Conservation (phyloP, 2,888 invertebrate species). For the Platycheirus rosarum region DNA sequence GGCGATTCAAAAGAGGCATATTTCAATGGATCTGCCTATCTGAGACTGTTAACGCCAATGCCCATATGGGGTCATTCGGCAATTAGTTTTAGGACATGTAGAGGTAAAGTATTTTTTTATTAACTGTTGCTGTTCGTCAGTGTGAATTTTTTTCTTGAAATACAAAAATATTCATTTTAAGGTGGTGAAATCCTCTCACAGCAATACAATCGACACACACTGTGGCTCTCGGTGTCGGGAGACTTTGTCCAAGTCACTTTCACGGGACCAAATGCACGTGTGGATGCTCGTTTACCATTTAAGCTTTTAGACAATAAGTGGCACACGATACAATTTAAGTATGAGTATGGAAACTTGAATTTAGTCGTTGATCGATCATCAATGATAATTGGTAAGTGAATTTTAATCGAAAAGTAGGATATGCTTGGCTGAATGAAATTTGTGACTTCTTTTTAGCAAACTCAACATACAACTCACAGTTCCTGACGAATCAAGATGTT, state of each 20-base stretch:
- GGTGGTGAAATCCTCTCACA: conserved; percentile 89
- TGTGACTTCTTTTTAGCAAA: conserved; percentile 88
- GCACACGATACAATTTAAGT: conserved; percentile 85
- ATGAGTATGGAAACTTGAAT: conserved; percentile 82
- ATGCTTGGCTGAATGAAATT: too few relatives aligned
- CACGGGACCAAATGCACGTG: conserved; percentile 84
- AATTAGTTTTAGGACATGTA: conserved; percentile 91
- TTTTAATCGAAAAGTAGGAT: too few relatives aligned
- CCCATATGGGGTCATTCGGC: conserved; percentile 91
- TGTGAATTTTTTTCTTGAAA: not conserved
- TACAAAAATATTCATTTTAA: conserved; percentile 76
- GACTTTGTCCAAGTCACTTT: conserved; percentile 86
- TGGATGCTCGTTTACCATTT: conserved; percentile 87
- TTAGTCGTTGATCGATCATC: conserved; percentile 81
- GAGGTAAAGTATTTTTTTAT: conserved; percentile 84
- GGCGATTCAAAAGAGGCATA: conserved; percentile 87
- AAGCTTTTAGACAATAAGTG: conserved; percentile 91
- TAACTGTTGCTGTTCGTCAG: too few relatives aligned
- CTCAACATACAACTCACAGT: conserved; percentile 89
- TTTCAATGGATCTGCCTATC: conserved; percentile 91
- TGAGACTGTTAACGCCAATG: conserved; percentile 88
- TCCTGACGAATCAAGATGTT: conserved; percentile 88
- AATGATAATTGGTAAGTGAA: conserved; percentile 80
- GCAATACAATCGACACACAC: conserved; percentile 86
- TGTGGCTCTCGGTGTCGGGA: conserved; percentile 85